Evolutionary conservation across 2,797 vertebrate species (phyloP).

Genomic region (Lithobates pipiens): DNA sequence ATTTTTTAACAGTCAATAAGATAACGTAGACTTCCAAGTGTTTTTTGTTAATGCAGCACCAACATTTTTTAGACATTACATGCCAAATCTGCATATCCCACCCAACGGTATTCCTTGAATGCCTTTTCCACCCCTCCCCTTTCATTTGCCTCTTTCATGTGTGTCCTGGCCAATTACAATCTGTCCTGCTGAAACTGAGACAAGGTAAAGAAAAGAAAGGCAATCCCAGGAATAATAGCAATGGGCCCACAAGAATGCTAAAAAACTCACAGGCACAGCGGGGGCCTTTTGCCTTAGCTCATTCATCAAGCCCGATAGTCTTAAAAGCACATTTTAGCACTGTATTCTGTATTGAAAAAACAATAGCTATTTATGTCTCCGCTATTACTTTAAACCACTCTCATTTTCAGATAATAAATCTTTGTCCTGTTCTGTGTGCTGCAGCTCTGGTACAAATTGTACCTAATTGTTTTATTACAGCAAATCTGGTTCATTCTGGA

Average conservation of each 20-base stretch:
- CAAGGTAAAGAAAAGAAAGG: constrained; percentile 11
- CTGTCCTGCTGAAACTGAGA: constrained; percentile 38
- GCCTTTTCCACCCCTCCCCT: constrained; percentile 13
- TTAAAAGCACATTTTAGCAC: constrained; percentile 18
- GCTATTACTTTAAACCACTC: constrained; percentile 31
- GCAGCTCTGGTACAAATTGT: constrained; percentile 36
- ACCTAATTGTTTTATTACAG: constrained; percentile 54
- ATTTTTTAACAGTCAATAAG: too few species aligned
- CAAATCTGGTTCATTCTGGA: constrained; percentile 43
- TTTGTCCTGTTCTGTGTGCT: constrained; percentile 5
- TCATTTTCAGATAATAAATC: constrained; percentile 46
- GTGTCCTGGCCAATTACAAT: constrained; percentile 31
- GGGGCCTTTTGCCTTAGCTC: constrained; percentile 26
- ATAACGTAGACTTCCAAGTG: not conserved
- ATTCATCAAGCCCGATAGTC: constrained; percentile 20
- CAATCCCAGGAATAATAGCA: constrained; percentile 33
- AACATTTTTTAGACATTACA: not conserved
- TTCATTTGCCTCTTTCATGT: constrained; percentile 29
- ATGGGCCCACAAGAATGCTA: constrained; percentile 41
- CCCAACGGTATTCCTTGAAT: constrained; percentile 1
- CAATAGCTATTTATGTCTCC: constrained; percentile 34
- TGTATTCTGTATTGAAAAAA: constrained; percentile 29
- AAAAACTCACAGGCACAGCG: constrained; percentile 45
- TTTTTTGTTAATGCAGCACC: not conserved
- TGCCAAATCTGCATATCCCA: not conserved